Base-by-base conservation (phyloP, 1,140 invertebrate species). In the Diploscapter pachys region DNA sequence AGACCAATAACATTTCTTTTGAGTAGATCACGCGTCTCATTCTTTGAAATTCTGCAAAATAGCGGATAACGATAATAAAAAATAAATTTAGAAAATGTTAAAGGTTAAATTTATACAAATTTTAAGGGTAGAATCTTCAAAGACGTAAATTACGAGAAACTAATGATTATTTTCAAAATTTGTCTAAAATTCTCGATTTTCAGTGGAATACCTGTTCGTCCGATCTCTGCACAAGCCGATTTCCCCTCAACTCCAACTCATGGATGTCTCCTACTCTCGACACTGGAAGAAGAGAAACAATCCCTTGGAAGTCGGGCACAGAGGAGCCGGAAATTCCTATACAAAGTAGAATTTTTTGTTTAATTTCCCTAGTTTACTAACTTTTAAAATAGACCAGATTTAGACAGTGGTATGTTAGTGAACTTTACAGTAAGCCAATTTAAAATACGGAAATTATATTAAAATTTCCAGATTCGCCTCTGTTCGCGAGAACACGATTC, bases 271-370 rank as follows among this genome's bases (percentile, higher is more conserved):
- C 3, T 85, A 79, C 64, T 65, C 74, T 31, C 82, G 83, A 49
- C 84, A 85, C 63, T 85, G 83, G 83, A 85, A 85, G 72, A 85
- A 85, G 54, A 78, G 83, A 51, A 82, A 64, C 6, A 59, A 63
- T 31, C 76, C 83, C 0, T 49, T 85, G 4, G 83, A 85, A 75
- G 84, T 85, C 6, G 83, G 83, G 0, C 83, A 84, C 65, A 54
- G 84, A 54, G 83, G 83, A 67, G 85, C 85, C 70, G 83, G 83
- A 2, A 82, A 85, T 61, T 85, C 82, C 0, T 85, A 85, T 67
- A 85, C 82, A 52, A 85, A 85, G 77, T 84, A 48, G 31, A 31
- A 48, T 31, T 78, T 68, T 57, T 70, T 73, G 57, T 50, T 11
- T 9, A n/a, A 66, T 70, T 70, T 73, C 56, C 65, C 11, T 65